Base-by-base conservation (phyloP, 2,888 invertebrate genomes). In the Drosophila neotestacea region DNA sequence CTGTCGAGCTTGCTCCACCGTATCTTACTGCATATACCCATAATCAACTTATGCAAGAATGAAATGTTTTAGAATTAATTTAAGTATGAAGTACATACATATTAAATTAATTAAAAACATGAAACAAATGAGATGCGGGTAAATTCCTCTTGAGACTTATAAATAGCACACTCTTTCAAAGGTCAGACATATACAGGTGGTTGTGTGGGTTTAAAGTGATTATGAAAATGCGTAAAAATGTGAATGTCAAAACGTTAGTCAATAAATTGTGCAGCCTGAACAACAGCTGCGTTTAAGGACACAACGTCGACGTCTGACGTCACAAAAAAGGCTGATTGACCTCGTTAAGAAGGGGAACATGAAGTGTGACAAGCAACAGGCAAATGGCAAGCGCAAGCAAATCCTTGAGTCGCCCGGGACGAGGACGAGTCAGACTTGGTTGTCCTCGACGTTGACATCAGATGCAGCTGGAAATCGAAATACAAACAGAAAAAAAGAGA, bases 381-480 rank as follows among this genome's bases (percentile, higher is more conserved):
- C 70, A 51, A 39, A 36, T 47, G 58, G 61, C 61, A 64, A 60
- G 34, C 32, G 39, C 59, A 72, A 39, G 39, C 59, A 72, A 39
- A 54, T 77, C 78, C 78, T 77, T 77, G 78, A 51, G 73, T 10
- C 16, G 38, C 30, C 30, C 54, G 32, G 61, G 32, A 62, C 73
- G 59, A 76, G 73, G 27, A 58, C 36, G 47, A 22, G 41, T 36
- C 28, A 16, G 50, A 56, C 10, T 38, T 16, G 5, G 22, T 22
- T 60, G 36, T 34, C 59, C 71, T 67, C 68, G 34, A 47, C 30
- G 56, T 36, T 58, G 56, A 58, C 56, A 58, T 58, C 46, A 47
- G 46, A 16, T 36, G 55, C 62, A 69, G 28, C 61, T 47, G 51
- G 41, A 7, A 59, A 46, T 55, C 9, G 6, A 32, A 41, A 39